Conservation (phyloP, 2,113 vertebrate genomes). For the Bos indicus region DNA sequence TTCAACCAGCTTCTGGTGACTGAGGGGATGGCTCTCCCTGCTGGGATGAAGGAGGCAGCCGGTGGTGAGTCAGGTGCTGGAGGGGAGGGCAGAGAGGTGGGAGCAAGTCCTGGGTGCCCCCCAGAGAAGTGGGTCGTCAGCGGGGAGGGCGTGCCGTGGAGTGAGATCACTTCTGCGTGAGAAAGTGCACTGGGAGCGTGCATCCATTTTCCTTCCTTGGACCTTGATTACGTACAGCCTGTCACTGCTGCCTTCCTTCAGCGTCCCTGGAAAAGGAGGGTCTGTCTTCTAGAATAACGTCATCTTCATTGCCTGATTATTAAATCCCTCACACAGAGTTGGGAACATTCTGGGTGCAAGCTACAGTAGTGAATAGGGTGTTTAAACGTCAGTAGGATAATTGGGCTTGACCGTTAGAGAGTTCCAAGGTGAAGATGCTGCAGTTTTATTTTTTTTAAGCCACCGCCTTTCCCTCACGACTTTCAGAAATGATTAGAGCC, state of each 20-base stretch:
- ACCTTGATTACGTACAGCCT: background rate
- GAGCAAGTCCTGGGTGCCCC: background rate
- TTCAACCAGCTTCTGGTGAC: slow-evolving; percentile 83
- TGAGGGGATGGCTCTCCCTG: slow-evolving; percentile 82
- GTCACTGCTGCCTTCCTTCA: background rate
- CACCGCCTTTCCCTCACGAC: background rate
- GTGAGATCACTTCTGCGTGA: background rate
- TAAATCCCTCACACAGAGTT: background rate
- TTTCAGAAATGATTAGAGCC: slow-evolving; percentile 80
- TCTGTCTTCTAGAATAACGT: background rate
- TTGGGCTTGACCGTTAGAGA: background rate
- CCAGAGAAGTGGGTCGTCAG: background rate
- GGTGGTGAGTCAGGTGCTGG: slow-evolving; percentile 75
- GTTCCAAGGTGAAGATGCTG: background rate
- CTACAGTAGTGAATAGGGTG: background rate
- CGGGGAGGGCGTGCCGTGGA: background rate
- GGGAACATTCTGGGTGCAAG: background rate
- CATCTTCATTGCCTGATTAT: background rate
- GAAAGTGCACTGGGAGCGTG: background rate
- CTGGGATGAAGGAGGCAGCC: slow-evolving; percentile 84
- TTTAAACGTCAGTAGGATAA: background rate
- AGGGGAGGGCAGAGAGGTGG: background rate
- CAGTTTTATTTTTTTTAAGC: background rate
- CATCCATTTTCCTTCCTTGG: background rate
- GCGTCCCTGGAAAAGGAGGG: background rate